These are phyloP conservation scores for Orthosia cruda DNA, from an alignment of 2,888 invertebrate genomes.

Conservation along the genomic window DNA sequence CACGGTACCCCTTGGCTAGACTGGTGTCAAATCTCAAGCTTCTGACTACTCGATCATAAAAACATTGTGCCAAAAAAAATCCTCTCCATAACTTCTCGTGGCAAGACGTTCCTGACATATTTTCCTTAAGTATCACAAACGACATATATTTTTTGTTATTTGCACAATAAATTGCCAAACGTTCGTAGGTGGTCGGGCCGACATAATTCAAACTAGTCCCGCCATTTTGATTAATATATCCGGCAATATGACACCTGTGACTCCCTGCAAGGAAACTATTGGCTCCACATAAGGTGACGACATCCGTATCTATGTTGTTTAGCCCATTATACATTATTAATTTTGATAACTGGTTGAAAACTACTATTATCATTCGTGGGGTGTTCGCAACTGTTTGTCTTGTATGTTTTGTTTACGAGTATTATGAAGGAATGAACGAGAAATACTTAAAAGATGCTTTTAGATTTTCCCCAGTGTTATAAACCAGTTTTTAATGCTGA, in stretches of 20 bases:
- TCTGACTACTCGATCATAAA: background rate
- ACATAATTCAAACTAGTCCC: constrained; percentile 64
- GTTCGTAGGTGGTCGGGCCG: constrained; percentile 71
- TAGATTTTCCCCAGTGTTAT: background rate
- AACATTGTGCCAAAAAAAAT: constrained; percentile 1
- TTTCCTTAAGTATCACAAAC: constrained; percentile 28
- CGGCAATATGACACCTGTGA: constrained; percentile 74
- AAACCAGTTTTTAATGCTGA: background rate
- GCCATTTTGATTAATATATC: constrained; percentile 76
- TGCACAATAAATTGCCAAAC: constrained; percentile 48
- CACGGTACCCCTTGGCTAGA: no score
- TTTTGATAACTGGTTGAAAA: constrained; percentile 24
- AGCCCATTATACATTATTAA: constrained; percentile 40
- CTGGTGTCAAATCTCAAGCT: no score
- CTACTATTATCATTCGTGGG: constrained; percentile 26
- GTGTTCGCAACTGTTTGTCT: constrained; percentile 10
- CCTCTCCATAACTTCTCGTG: background rate
- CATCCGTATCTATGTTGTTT: constrained; percentile 52
- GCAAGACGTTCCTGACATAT: constrained; percentile 6
- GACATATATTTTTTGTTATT: constrained; percentile 38
- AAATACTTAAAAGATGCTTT: background rate
- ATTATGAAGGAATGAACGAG: background rate
- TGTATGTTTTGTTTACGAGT: background rate
- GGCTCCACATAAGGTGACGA: constrained; percentile 61
- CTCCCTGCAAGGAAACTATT: constrained; percentile 70